These are phyloP conservation scores for Drosophila rubida DNA, from an alignment of 2,888 invertebrate species.

Conservation along the genomic window DNA sequence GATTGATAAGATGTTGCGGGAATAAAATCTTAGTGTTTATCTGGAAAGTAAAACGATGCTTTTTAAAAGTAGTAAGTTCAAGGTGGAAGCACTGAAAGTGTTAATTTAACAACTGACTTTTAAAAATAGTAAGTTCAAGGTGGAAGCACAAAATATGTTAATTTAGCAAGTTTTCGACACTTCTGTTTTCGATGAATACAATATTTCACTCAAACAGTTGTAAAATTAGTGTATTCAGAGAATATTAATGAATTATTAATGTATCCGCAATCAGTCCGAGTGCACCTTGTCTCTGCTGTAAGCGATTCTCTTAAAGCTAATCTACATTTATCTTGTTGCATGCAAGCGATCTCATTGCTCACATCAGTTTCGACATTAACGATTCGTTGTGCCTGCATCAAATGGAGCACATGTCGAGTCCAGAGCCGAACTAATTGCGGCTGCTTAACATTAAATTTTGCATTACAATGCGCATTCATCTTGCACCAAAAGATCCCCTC, in stretches of 20 bases:
- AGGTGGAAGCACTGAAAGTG: too few species aligned
- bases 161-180: too few species aligned
- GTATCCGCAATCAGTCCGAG: background rate
- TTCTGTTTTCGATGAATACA: too few species aligned
- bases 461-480: constrained; percentile 71
- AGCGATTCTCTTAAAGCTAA: background rate
- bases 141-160: too few species aligned
- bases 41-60: too few species aligned
- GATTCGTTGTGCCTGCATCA: constrained; percentile 17
- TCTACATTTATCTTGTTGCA: background rate
- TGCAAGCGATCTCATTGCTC: background rate
- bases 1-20: background rate
- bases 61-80: too few species aligned
- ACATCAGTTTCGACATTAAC: constrained; percentile 8
- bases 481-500: constrained; percentile 56
- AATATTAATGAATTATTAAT: too few species aligned
- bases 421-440: constrained; percentile 48
- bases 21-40: too few species aligned
- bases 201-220: too few species aligned
- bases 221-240: too few species aligned
- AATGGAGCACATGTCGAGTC: constrained; percentile 39
- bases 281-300: background rate
- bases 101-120: too few species aligned
- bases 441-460: constrained; percentile 54
- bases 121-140: too few species aligned